Conservation (phyloP, 2,888 invertebrate species). For the Pachliopta kotzebuea region DNA sequence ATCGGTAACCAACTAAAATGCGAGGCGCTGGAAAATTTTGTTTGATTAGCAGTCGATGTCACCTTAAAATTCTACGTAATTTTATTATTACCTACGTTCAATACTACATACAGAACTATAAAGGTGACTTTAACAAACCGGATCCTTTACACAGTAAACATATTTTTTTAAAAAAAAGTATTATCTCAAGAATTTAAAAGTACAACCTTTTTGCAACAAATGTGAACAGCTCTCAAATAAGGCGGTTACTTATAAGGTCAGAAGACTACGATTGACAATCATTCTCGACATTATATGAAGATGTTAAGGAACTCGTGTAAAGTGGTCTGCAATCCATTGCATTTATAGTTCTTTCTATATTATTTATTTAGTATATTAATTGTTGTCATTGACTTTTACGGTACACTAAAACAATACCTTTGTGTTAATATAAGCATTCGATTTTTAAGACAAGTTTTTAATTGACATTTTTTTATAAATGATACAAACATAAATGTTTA, state of each 20-base stretch:
- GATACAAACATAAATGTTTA: not conserved
- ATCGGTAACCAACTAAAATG: not conserved
- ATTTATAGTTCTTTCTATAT: too few species aligned
- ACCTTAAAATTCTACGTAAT: not conserved
- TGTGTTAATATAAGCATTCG: too few species aligned
- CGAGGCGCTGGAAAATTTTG: not conserved
- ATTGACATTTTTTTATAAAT: not conserved
- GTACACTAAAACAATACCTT: too few species aligned
- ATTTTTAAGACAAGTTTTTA: too few species aligned
- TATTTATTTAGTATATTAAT: too few species aligned
- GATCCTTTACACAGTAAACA: not conserved
- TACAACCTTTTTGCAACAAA: not conserved
- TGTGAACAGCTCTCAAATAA: not conserved
- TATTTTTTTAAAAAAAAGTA: not conserved
- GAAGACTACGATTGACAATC: too few species aligned
- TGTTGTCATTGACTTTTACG: too few species aligned
- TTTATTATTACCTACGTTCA: slow-evolving; percentile 2
- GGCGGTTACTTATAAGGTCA: not conserved
- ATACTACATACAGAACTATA: not conserved
- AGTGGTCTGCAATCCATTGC: too few species aligned
- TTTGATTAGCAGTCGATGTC: not conserved
- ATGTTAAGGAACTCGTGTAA: too few species aligned
- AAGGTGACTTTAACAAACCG: not conserved
- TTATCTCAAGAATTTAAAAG: too few species aligned
- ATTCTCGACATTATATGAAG: too few species aligned